Base-by-base conservation (phyloP, 92 coral and sea anemone species). In the Porites cylindrica region DNA sequence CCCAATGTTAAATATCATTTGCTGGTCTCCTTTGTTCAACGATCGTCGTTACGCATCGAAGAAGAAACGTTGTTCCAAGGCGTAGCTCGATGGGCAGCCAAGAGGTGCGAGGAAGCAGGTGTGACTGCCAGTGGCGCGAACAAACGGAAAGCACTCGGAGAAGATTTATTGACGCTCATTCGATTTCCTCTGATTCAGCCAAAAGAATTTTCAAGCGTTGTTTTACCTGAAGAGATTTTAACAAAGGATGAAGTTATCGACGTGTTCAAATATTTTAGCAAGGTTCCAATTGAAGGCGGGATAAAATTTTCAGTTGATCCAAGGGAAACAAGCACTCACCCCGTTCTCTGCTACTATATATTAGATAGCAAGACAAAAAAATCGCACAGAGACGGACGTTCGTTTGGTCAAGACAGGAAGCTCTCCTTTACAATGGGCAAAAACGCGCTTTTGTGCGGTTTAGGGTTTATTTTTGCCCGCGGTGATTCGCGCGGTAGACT, bases 51-150 rank as follows among this genome's bases (percentile, higher is more conserved):
- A 70, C 7, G 75, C 75, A 16, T 70, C 75, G 53, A 14, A 0
- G 75, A 70, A 54, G 1, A 8, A 29, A 70, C 75, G 2, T 10
- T 70, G 51, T 38, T 29, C 18, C 4, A 21, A 50, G 84, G 52
- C 8, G 18, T 79, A 3, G 43, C 51, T 52, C 74, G 84, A 51
- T 79, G 84, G 84, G 84, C 84, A 7, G 51, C 84, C 50, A 79
- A 23, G 50, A 20, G 52, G 21, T 79, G 84, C 51, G 51, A 51
- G 24, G 64, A 79, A 51, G 58, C 56, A 5, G 11, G n/a, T 10
- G 51, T n/a, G 84, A 24, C 50, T 51, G 83, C 51, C 11, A 10
- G 14, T 51, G 83, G 74, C 10, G 14, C 64, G 5, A 79, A 65
- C 58, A 79, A 66, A 79, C 51, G 62, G 59, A 11, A 60, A 6